These are phyloP conservation scores for Sterrhoptilus dennistouni DNA, from an alignment of 2,113 vertebrate genomes.

Conservation along the genomic window DNA sequence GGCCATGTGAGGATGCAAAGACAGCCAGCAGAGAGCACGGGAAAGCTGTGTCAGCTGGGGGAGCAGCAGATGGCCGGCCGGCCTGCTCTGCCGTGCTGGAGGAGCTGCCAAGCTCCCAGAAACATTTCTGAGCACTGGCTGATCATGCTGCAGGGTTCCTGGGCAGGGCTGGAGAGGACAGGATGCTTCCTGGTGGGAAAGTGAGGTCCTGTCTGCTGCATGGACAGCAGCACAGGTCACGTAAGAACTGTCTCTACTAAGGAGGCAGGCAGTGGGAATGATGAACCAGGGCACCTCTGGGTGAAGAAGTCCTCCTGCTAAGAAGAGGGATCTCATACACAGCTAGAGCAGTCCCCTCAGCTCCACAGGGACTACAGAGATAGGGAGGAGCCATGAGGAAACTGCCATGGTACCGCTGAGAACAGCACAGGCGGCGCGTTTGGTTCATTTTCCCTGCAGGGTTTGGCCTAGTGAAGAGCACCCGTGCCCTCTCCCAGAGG, in stretches of 20 bases:
- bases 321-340: background rate
- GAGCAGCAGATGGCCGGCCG: background rate
- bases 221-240: background rate
- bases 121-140: background rate
- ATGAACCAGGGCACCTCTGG: background rate
- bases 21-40: background rate
- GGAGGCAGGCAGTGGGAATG: background rate
- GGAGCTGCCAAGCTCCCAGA: background rate
- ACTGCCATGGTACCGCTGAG: accelerated
- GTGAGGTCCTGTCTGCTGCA: background rate
- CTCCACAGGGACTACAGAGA: background rate
- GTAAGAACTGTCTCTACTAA: accelerated
- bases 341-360: background rate
- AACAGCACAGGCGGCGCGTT: background rate
- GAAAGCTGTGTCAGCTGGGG: background rate
- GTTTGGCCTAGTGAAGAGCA: background rate
- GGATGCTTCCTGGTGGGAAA: background rate
- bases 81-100: accelerated
- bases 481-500: background rate
- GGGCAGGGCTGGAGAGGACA: background rate
- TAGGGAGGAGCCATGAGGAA: background rate
- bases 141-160: accelerated
- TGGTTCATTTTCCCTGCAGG: background rate
- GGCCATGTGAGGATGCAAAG: background rate
- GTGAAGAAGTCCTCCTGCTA: background rate